Conservation (phyloP, 2,888 invertebrate genomes). For the Lasioglossum malachurum region DNA sequence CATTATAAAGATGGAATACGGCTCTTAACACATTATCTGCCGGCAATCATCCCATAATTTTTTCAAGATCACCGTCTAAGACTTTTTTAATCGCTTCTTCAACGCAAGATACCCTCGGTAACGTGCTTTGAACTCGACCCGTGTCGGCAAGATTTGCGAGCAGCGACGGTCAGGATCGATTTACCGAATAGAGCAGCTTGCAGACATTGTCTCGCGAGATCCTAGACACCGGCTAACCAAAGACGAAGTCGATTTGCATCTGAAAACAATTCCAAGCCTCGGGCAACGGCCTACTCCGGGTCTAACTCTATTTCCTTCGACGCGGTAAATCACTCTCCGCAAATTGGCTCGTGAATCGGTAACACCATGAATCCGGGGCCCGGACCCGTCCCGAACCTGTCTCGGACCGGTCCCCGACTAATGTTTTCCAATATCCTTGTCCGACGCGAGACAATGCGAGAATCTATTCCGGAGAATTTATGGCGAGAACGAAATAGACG, state of each 20-base stretch:
- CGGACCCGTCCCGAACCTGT: background rate
- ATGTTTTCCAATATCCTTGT: slow-evolving; percentile 10
- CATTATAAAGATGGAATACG: background rate
- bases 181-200: background rate
- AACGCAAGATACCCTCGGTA: no score
- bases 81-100: no score
- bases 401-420: background rate
- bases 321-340: slow-evolving; percentile 53
- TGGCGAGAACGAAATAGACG: background rate
- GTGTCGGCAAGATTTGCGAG: background rate
- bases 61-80: no score
- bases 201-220: background rate
- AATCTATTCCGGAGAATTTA: slow-evolving; percentile 1
- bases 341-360: slow-evolving; percentile 61
- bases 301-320: slow-evolving; percentile 18
- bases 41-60: no score
- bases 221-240: background rate
- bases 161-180: background rate
- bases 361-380: slow-evolving; percentile 26
- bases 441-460: background rate
- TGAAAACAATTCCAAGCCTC: slow-evolving; percentile 43
- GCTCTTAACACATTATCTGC: no score
- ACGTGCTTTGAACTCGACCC: no score
- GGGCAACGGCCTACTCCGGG: slow-evolving; percentile 19
- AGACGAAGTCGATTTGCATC: background rate